Evolutionary conservation across 2,113 vertebrate genomes (phyloP), one percentile per base, ranked within the genome.

Genomic region (Paradoxurus hermaphroditus): DNA sequence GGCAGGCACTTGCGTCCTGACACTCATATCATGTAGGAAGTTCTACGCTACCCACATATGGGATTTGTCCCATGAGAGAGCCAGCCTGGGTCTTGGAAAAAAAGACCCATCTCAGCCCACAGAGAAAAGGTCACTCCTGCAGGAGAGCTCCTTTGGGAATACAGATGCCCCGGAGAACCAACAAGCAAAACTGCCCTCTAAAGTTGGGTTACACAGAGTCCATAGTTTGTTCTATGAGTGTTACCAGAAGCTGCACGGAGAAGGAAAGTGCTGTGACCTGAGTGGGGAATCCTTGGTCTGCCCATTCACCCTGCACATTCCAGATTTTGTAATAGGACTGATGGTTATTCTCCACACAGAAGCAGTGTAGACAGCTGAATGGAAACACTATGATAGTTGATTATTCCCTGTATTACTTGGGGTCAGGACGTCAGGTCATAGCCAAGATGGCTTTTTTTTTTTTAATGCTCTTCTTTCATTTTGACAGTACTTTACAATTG

Each of bases 1-100:
- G 19, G 46, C 3, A 3, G 14, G 25, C 51, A 5, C 11, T 31
- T 25, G 36, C n/a, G 12, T 70, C 25, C 39, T n/a, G 19, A 7
- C 14, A n/a, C 0, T 36, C 86, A 59, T 39, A 62, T 63, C 1
- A 0, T 9, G 13, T 0, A 14, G 21, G 25, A 77, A 23, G 9
- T 5, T 70, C 16, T 18, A 3, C 5, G 7, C 6, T 84, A 21
- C 21, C 15, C n/a, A 14, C 29, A 36, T 9, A 12, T 0, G 56
- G 34, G 34, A 16, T 67, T 91, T 84, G 16, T 94, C 36, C 18
- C 4, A 44, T 14, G 3, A 34, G 34, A 15, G 6, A 90, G 27
- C n/a, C 75, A 62, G 13, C 23, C 39, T 16, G n/a, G n/a, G 15
- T 41, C 29, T 91, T 83, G 39, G 46, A 16, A 8, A 56, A 90